Evolutionary conservation across 2,113 vertebrate genomes (phyloP).

Genomic region (Vulpes ferrilata): DNA sequence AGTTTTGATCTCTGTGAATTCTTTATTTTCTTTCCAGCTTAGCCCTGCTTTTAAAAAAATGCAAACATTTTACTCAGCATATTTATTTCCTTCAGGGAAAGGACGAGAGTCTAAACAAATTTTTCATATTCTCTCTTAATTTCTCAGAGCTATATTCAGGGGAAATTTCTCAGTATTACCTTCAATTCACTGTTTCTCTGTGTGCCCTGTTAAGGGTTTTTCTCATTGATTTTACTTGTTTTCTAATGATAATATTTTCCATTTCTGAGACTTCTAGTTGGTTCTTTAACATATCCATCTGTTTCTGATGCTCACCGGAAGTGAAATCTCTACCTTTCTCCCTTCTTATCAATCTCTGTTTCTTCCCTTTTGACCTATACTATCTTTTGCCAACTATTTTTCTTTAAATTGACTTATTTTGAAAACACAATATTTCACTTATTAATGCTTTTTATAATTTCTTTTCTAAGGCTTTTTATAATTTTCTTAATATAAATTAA

Average conservation of each 20-base stretch:
- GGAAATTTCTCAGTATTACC: neutral
- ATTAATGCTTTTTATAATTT: conserved; percentile 17
- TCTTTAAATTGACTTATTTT: conserved; percentile 11
- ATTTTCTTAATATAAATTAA: conserved; percentile 44
- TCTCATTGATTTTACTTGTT: neutral
- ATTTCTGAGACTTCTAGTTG: conserved; percentile 29
- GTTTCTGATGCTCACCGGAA: neutral
- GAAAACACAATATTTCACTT: neutral
- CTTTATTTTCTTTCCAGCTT: conserved; percentile 17
- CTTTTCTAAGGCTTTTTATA: neutral
- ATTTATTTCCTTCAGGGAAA: neutral
- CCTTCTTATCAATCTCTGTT: neutral
- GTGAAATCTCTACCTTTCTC: neutral
- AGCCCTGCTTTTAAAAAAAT: conserved; percentile 23
- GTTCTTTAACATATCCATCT: neutral
- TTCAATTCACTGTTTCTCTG: neutral
- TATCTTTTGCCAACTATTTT: neutral
- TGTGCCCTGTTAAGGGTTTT: neutral
- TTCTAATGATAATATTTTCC: neutral
- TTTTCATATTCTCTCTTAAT: conserved; percentile 23
- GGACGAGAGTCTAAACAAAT: neutral
- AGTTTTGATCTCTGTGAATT: neutral
- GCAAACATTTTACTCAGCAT: neutral
- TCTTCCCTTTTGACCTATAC: neutral
- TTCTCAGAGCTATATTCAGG: neutral